phyloP scores from a whole-genome alignment of 2,797 vertebrate genomes.

The Sebastes hubbsi region DNA sequence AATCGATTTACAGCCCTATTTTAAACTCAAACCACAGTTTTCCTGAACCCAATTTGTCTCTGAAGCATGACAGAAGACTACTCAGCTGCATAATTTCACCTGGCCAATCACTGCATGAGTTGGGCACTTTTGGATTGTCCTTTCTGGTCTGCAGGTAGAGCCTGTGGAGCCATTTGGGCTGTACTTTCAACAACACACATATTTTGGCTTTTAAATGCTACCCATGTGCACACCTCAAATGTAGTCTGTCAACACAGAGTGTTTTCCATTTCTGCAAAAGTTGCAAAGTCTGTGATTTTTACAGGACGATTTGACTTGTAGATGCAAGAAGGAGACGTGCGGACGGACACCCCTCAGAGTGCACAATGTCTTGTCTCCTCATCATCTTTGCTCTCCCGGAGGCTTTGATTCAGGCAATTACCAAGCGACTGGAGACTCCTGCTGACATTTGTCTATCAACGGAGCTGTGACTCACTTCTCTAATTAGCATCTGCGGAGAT shows the following conservation, averaged over 20 bases:
- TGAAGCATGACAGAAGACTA: neutral
- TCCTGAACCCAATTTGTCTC: neutral
- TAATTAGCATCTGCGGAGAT: constrained; percentile 76
- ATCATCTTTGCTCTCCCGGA: constrained; percentile 43
- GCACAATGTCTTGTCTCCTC: constrained; percentile 30
- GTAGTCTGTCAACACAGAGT: neutral
- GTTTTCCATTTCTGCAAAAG: neutral
- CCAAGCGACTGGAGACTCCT: constrained; percentile 68
- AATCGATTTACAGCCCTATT: too few relatives aligned
- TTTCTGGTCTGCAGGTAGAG: neutral
- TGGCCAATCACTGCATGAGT: neutral
- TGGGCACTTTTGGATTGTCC: neutral
- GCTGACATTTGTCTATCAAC: constrained; percentile 86
- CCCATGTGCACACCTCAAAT: neutral
- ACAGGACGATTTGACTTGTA: constrained; percentile 59
- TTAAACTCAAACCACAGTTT: neutral
- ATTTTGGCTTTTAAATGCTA: neutral
- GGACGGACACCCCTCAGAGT: constrained; percentile 33
- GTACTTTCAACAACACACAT: neutral
- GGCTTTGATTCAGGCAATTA: constrained; percentile 81
- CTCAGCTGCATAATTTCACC: neutral
- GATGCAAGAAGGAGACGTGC: constrained; percentile 25
- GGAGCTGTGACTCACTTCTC: constrained; percentile 69
- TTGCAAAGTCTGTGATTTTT: constrained; percentile 38
- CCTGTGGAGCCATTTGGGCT: neutral